Evolutionary conservation across 2,797 vertebrate species (phyloP).

Genomic region (Diplodus puntazzo): DNA sequence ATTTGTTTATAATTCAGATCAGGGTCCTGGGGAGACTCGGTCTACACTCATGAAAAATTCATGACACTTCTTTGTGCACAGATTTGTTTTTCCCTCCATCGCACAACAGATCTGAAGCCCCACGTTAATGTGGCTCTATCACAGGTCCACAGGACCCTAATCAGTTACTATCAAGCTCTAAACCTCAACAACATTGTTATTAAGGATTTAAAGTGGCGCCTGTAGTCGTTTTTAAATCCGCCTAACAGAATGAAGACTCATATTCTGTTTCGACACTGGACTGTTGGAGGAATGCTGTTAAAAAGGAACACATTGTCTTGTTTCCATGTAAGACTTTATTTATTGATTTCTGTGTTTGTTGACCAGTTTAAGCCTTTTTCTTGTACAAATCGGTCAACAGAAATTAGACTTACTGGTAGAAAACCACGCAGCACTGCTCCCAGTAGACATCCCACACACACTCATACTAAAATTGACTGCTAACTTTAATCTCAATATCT

Average conservation of each 20-base stretch:
- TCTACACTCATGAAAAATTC: slow-evolving; percentile 81
- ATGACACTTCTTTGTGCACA: slow-evolving; percentile 74
- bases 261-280: neutral
- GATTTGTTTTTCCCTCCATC: slow-evolving; percentile 69
- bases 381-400: slow-evolving; percentile 19
- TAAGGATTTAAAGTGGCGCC: neutral
- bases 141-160: slow-evolving; percentile 33
- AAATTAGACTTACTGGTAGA: slow-evolving; percentile 15
- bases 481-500: too few relatives aligned
- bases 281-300: slow-evolving; percentile 3
- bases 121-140: slow-evolving; percentile 44
- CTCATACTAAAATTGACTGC: too few relatives aligned
- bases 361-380: slow-evolving; percentile 9
- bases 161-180: slow-evolving; percentile 18
- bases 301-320: slow-evolving; percentile 4
- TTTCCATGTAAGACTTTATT: slow-evolving; percentile 22
- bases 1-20: slow-evolving; percentile 76
- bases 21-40: slow-evolving; percentile 61
- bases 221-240: neutral
- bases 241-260: slow-evolving; percentile 19
- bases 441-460: too few relatives aligned
- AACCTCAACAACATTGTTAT: slow-evolving; percentile 15
- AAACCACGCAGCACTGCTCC: too few relatives aligned
- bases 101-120: slow-evolving; percentile 55
- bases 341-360: slow-evolving; percentile 38